Conservation (phyloP, 2,797 vertebrate genomes). For the Rallus crepitans region DNA sequence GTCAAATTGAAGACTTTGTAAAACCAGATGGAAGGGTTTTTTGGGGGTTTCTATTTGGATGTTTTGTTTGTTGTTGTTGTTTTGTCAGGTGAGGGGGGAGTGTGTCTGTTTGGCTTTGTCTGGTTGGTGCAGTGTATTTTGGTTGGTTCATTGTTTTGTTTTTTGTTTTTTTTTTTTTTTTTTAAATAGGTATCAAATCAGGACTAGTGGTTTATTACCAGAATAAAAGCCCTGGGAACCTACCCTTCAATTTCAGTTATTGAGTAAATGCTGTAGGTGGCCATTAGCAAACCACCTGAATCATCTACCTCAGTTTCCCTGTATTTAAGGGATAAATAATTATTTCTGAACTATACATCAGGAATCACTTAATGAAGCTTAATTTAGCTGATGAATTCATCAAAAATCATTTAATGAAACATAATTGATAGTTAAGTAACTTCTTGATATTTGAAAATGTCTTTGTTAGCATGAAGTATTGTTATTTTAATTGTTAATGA, state of each 20-base stretch:
- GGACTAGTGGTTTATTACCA: not conserved
- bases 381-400: conserved; percentile 8
- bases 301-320: not conserved
- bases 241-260: not conserved
- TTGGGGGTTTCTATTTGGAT: not conserved
- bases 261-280: not conserved
- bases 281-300: not conserved
- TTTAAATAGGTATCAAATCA: not conserved
- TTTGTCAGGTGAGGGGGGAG: no score
- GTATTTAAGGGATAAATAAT: not conserved
- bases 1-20: not conserved
- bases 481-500: not conserved
- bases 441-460: not conserved
- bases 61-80: no score
- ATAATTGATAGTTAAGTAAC: not conserved
- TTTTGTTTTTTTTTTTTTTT: not conserved
- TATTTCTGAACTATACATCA: not conserved
- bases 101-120: not conserved
- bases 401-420: not conserved
- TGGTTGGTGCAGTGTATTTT: not conserved
- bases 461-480: not conserved
- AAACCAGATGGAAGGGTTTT: not conserved
- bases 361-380: conserved; percentile 5
- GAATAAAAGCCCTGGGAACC: not conserved
- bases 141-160: no score